These are phyloP conservation scores for Thaumetopoea pityocampa DNA, from an alignment of 1,140 invertebrate genomes.

Conservation along the genomic window DNA sequence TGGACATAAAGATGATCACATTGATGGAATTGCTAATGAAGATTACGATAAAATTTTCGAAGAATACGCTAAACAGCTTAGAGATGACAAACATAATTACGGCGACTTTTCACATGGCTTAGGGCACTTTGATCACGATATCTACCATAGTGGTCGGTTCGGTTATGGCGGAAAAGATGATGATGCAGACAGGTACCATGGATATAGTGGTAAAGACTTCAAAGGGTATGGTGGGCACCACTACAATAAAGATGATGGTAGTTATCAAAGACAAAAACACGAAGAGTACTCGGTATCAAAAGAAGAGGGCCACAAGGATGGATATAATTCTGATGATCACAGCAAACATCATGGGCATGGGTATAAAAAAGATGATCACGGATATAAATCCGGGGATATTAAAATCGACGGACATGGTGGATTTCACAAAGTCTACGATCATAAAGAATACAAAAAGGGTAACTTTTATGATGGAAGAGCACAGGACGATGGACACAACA, in stretches of 20 bases:
- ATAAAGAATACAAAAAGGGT: constrained; percentile 83
- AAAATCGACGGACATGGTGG: constrained; percentile 80
- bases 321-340: constrained; percentile 42
- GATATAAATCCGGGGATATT: too few species aligned
- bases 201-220: constrained; percentile 51
- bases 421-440: constrained; percentile 82
- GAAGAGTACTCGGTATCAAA: constrained; percentile 43
- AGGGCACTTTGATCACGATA: constrained; percentile 38
- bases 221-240: constrained; percentile 44
- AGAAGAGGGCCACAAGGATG: constrained; percentile 38
- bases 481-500: constrained; percentile 77
- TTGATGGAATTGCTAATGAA: constrained; percentile 54
- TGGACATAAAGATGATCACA: constrained; percentile 35
- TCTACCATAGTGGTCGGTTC: constrained; percentile 39
- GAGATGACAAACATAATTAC: constrained; percentile 37
- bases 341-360: constrained; percentile 71
- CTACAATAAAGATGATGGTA: constrained; percentile 50
- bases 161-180: constrained; percentile 47
- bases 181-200: constrained; percentile 43
- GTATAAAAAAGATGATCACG: constrained; percentile 79
- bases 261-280: constrained; percentile 57
- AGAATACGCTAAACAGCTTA: constrained; percentile 44
- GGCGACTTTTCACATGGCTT: constrained; percentile 48
- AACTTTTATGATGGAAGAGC: constrained; percentile 81
- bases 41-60: constrained; percentile 55